A percentile compares a stretch with the other conserved stretches of the same genome.
Evolutionary conservation across 2,113 vertebrate genomes (phyloP).

Genomic region (Forbesichthys agassizii): DNA sequence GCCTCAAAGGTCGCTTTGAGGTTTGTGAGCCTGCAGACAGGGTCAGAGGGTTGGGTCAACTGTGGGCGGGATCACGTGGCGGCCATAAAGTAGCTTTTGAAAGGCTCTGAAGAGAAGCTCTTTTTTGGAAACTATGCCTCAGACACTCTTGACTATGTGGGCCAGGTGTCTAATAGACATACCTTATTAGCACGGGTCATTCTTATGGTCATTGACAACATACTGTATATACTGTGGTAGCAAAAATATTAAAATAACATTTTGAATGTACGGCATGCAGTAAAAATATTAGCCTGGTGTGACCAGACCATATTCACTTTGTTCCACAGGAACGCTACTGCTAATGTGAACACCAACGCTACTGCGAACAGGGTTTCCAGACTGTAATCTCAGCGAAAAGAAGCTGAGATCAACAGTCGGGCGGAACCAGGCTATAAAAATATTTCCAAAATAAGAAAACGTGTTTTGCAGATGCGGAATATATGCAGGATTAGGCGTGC

Average conservation of each 20-base stretch:
- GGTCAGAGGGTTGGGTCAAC: constrained; percentile 17
- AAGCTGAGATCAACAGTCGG: no score
- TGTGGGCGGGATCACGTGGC: constrained; percentile 35
- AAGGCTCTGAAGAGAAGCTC: constrained; percentile 35
- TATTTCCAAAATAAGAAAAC: no score
- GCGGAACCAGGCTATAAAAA: no score
- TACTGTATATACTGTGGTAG: constrained; percentile 21
- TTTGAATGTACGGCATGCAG: no score
- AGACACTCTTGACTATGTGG: constrained; percentile 16
- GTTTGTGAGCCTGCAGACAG: constrained; percentile 54
- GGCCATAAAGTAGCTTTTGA: constrained; percentile 38
- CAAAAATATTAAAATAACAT: neutral
- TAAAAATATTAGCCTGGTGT: no score
- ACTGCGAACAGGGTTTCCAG: no score
- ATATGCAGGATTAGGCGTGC: neutral
- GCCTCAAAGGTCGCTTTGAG: constrained; percentile 28
- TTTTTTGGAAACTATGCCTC: constrained; percentile 46
- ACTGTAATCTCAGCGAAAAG: no score
- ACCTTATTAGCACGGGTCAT: constrained; percentile 17
- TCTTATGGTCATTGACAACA: constrained; percentile 22
- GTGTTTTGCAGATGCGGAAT: no score
- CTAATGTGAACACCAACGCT: no score
- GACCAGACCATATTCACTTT: no score
- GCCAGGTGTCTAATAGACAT: constrained; percentile 29
- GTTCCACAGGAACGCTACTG: no score